Conservation (phyloP, 1,140 invertebrate species). For the Drosophila bifasciata region DNA sequence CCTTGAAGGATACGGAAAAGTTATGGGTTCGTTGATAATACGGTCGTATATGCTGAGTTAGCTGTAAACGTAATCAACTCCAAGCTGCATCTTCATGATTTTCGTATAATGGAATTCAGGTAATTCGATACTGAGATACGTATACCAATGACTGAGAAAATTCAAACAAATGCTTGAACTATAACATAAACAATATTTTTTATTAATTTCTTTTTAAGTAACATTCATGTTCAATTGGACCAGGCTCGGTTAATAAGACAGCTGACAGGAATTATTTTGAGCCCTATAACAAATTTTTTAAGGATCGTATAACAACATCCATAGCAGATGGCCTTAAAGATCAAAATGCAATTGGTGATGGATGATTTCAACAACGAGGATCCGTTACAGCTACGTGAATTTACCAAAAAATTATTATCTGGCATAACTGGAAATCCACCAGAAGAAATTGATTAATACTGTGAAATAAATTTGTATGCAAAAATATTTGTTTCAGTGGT, state of each 20-base stretch:
- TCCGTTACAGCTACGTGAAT: slow-evolving; percentile 66
- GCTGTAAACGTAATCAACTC: slow-evolving; percentile 57
- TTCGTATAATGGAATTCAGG: slow-evolving; percentile 74
- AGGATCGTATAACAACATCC: slow-evolving; percentile 74
- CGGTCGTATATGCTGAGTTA: slow-evolving; percentile 67
- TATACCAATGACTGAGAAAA: too few species aligned
- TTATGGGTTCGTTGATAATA: slow-evolving; percentile 69
- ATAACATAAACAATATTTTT: background rate
- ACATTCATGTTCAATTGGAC: slow-evolving; percentile 75
- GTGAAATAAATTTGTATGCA: too few species aligned
- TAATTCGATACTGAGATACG: slow-evolving; percentile 8
- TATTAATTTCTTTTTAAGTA: slow-evolving; percentile 41
- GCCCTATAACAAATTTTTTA: slow-evolving; percentile 78
- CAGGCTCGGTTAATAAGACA: slow-evolving; percentile 64
- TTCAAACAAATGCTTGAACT: too few species aligned
- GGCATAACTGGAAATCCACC: slow-evolving; percentile 50
- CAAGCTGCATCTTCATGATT: slow-evolving; percentile 64
- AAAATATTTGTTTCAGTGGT: too few species aligned
- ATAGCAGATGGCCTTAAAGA: slow-evolving; percentile 75
- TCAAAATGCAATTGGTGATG: slow-evolving; percentile 75
- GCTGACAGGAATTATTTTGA: slow-evolving; percentile 70
- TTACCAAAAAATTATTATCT: slow-evolving; percentile 66
- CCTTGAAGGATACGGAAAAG: slow-evolving; percentile 67
- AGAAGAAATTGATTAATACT: background rate
- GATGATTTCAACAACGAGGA: slow-evolving; percentile 77